phyloP scores from a whole-genome alignment of 2,888 invertebrate species.

The Pollenia labialis region DNA sequence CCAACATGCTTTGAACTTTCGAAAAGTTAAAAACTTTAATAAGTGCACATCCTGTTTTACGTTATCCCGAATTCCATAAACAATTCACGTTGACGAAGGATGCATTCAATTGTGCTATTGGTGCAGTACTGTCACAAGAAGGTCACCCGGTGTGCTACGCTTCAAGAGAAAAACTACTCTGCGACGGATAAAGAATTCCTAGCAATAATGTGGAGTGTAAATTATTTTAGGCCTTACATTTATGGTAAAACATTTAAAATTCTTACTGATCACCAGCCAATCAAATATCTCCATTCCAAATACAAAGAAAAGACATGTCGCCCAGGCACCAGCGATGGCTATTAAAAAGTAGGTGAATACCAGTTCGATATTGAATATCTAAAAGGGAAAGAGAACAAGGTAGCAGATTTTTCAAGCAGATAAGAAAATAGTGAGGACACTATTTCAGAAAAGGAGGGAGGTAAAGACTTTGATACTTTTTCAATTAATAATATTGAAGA shows the following conservation, averaged over 20 bases:
- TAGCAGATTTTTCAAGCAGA: too few species aligned
- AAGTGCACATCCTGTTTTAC: not conserved
- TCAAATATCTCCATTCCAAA: not conserved
- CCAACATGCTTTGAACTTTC: not conserved
- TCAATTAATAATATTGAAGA: too few species aligned
- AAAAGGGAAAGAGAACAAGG: too few species aligned
- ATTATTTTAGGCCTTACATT: too few species aligned
- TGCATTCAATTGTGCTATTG: conserved; percentile 52
- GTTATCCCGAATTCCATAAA: conserved; percentile 5
- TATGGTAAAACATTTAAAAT: too few species aligned
- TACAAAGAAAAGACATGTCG: not conserved
- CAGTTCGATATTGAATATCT: too few species aligned
- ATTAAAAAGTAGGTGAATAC: too few species aligned
- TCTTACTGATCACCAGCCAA: too few species aligned
- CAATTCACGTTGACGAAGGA: conserved; percentile 28
- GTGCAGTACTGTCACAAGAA: conserved; percentile 49
- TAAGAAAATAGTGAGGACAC: too few species aligned
- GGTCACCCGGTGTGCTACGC: conserved; percentile 50
- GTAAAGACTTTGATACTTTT: too few species aligned
- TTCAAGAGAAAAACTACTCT: conserved; percentile 50
- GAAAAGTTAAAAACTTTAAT: too few species aligned
- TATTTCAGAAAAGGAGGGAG: too few species aligned
- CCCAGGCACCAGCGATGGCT: not conserved
- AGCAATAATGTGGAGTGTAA: not conserved
- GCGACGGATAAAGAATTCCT: conserved; percentile 51